phyloP scores from a whole-genome alignment of 2,797 vertebrate species.

The Argentina silus region DNA sequence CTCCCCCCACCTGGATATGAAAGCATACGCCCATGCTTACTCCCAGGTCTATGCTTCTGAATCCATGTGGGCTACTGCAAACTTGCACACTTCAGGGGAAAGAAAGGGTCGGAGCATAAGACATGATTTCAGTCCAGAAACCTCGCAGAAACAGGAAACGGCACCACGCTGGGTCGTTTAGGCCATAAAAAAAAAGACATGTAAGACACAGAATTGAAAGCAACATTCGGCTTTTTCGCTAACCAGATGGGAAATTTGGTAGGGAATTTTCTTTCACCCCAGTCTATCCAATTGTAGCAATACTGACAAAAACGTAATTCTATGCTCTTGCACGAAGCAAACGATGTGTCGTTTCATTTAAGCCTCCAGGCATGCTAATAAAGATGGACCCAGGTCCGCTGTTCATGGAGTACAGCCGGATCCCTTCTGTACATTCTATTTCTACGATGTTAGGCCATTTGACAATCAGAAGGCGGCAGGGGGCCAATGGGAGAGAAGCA shows the following conservation, averaged over 20 bases:
- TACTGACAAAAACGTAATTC: conserved; percentile 27
- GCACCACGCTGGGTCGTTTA: background rate
- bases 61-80: too few relatives aligned
- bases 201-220: conserved; percentile 33
- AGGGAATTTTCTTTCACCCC: background rate
- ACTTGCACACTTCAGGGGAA: too few relatives aligned
- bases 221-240: conserved; percentile 54
- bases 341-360: conserved; percentile 22
- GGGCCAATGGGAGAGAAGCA: conserved; percentile 29
- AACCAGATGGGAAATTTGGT: conserved; percentile 12
- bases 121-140: too few relatives aligned
- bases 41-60: too few relatives aligned
- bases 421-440: conserved; percentile 43
- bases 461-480: conserved; percentile 35
- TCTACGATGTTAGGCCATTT: conserved; percentile 40
- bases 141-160: background rate
- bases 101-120: too few relatives aligned
- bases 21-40: too few relatives aligned
- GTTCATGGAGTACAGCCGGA: conserved; percentile 7
- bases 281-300: background rate
- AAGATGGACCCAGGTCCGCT: background rate
- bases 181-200: background rate
- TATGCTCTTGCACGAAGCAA: conserved; percentile 53
- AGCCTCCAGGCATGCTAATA: background rate
- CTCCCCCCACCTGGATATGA: too few relatives aligned